phyloP scores from a whole-genome alignment of 2,797 vertebrate species.

The Masticophis lateralis region DNA sequence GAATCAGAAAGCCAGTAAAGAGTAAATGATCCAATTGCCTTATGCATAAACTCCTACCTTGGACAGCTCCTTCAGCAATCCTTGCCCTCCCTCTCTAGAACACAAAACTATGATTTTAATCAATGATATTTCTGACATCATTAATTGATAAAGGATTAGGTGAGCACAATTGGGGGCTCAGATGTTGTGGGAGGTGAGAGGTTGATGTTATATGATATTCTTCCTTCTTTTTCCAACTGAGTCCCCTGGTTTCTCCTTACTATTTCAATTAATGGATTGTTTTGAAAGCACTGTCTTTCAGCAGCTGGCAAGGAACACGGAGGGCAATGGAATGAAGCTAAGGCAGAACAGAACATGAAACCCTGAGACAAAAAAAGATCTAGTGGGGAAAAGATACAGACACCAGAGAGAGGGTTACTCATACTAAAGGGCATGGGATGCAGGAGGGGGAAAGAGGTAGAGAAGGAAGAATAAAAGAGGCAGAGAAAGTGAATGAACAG shows the following conservation, averaged over 20 bases:
- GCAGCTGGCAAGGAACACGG: background rate
- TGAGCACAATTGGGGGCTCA: background rate
- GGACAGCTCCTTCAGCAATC: slow-evolving; percentile 45
- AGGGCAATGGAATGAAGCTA: background rate
- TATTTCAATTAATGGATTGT: slow-evolving; percentile 53
- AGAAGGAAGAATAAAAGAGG: background rate
- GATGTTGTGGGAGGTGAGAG: background rate
- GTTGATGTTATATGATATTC: slow-evolving; percentile 17
- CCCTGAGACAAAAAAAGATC: background rate
- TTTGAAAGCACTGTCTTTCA: slow-evolving; percentile 20
- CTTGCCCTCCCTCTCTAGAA: slow-evolving; percentile 10
- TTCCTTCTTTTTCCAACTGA: slow-evolving; percentile 45
- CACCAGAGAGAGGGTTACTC: background rate
- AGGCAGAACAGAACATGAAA: background rate
- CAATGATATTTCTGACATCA: background rate
- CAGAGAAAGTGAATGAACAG: background rate
- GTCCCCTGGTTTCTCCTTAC: slow-evolving; percentile 61
- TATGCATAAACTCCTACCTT: slow-evolving; percentile 62
- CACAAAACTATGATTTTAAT: slow-evolving; percentile 5
- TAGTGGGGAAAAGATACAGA: background rate
- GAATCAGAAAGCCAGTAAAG: background rate
- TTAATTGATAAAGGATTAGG: slow-evolving; percentile 37
- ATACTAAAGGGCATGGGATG: background rate
- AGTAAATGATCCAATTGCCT: background rate
- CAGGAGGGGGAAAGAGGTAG: background rate